Conservation (phyloP, 2,113 vertebrate genomes). For the Passer domesticus region DNA sequence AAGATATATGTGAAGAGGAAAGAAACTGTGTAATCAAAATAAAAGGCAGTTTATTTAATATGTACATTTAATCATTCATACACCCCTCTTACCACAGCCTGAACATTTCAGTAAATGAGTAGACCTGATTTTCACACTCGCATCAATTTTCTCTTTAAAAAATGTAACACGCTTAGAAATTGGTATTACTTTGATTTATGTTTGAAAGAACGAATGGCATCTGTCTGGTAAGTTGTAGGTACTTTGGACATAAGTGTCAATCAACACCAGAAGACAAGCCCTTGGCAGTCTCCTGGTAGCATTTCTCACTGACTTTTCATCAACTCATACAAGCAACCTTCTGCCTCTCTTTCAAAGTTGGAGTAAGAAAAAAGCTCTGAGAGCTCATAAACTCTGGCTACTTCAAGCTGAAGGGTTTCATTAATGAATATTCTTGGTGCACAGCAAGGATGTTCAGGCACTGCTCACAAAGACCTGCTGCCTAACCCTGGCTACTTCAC, state of each 20-base stretch:
- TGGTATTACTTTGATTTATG: background rate
- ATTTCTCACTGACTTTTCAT: background rate
- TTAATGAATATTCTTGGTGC: background rate
- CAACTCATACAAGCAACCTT: background rate
- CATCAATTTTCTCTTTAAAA: background rate
- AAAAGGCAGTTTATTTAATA: background rate
- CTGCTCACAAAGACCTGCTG: background rate
- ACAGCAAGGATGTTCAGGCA: background rate
- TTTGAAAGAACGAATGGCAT: background rate
- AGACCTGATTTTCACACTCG: background rate
- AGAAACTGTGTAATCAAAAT: background rate
- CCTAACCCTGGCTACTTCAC: background rate
- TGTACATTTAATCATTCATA: background rate
- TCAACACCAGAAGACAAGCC: background rate
- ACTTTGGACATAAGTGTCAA: background rate
- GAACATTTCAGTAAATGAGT: background rate
- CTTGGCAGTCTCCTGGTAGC: background rate
- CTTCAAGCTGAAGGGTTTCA: background rate
- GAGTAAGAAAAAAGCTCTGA: background rate
- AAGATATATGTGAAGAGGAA: background rate
- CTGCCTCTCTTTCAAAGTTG: background rate
- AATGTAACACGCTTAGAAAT: background rate
- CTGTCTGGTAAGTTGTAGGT: background rate
- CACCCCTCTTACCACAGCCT: rapidly evolving
- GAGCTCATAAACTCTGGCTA: background rate